Evolutionary conservation across 2,113 vertebrate genomes (phyloP), one percentile per base, ranked within the genome.

Genomic region (Elachura formosa): DNA sequence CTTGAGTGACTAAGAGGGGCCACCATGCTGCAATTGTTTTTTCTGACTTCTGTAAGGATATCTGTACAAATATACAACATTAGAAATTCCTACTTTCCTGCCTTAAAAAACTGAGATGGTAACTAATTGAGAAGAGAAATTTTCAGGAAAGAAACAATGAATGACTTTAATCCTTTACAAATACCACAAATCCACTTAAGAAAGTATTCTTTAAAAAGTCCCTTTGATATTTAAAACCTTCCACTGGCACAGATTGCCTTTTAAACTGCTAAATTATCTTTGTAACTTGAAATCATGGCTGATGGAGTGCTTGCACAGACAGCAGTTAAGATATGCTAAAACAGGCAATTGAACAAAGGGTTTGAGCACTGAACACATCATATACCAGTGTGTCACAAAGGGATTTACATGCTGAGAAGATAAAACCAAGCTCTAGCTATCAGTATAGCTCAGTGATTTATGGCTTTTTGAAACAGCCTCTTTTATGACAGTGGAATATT

Each of bases 181-280:
- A 85, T 4, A 91, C 59, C 62, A 75, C 49, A 81, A n/a, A 92
- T 58, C 89, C 77, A 85, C 36, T 87, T 79, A 64, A 96, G 87
- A 82, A 49, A 74, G 31, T 25, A 55, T 73, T 73, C 87, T 80
- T 93, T 71, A 24, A 51, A 34, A 80, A 91, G 55, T 36, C 51
- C 36, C 59, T 90, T 93, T 92, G 80, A 87, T 82, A 93, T 58
- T 88, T 73, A 72, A 94, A 94, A 24, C 22, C 34, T 34, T 91
- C 54, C 40, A 40, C 22, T 82, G 58, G 54, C 75, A 69, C 14
- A 12, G 59, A 84, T 10, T 33, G 71, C 89, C 84, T 94, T 94
- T 92, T 55, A 87, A 83, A 87, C 56, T 38, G 29, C 69, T 61
- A 49, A 59, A 55, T 40, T 31, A 95, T 52, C 69, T 89, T 28